Base-by-base conservation (phyloP, 2,888 invertebrate genomes). In the Macrophya alboannulata region DNA sequence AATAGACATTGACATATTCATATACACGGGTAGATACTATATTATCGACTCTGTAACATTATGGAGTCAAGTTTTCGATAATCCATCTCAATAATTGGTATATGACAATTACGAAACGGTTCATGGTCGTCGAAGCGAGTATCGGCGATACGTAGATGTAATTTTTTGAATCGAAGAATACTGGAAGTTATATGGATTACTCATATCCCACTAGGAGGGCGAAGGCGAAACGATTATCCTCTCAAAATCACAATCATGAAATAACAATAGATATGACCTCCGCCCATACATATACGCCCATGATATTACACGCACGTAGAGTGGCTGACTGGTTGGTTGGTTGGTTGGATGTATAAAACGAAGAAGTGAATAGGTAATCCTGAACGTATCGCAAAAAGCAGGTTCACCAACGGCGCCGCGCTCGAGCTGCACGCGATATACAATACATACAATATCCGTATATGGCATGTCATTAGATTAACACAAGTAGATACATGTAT, bases 191-290 rank as follows among this genome's bases (percentile, higher is more conserved):
- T 1, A 48, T 48, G 0, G 0, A 55, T 17, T 5, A 17, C 10
- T 12, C 17, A 55, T 55, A 55, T 17, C 1, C n/a, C 55, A n/a
- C n/a, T n/a, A 17, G 15, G 4, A 12, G 55, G 55, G 1, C 5
- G 5, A 17, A 40, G 37, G 43, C 43, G 45, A 12, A 45, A 45
- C 72, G 45, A 74, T 74, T 43, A 74, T 43, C 31, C 31, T 31
- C n/a, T 17, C n/a, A 15, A 45, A 74, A 74, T 74, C 72, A 74
- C 72, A 74, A 74, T 74, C 43, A 12, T 74, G 45, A 45, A 45
- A 45, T 45, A 74, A 74, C 72, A 74, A 74, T 74, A 74, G 72
- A 43, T n/a, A n/a, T 45, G 72, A 74, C 72, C 72, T 74, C 72
- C 72, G 72, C 43, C 72, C 72, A 74, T 45, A 37, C 15, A 25